A percentile compares a stretch with the other conserved stretches of the same genome.
These are phyloP conservation scores for Microdon myrmicae DNA, from an alignment of 2,888 invertebrate genomes.

Conservation along the genomic window DNA sequence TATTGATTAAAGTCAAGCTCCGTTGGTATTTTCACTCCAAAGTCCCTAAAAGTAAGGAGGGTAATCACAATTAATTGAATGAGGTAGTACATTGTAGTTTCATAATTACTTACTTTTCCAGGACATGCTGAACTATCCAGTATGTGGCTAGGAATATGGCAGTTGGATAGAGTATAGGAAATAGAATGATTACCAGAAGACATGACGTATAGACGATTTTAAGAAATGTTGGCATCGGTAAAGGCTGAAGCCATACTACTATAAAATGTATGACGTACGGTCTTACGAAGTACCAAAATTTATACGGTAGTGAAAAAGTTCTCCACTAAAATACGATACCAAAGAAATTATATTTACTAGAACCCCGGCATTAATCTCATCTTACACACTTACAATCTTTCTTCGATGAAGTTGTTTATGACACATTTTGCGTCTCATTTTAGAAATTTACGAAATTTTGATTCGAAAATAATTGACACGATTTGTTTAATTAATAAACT, in stretches of 20 bases:
- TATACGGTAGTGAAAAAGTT: slow-evolving; percentile 1
- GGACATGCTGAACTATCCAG: slow-evolving; percentile 29
- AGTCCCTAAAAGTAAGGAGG: slow-evolving; percentile 9
- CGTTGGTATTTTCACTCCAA: slow-evolving; percentile 6
- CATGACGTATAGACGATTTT: slow-evolving; percentile 19
- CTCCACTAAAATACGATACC: slow-evolving; percentile 17
- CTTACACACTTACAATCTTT: slow-evolving; percentile 22
- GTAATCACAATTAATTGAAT: neutral
- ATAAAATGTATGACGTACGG: slow-evolving; percentile 24
- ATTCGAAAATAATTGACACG: no score
- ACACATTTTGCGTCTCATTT: slow-evolving; percentile 32
- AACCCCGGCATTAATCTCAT: neutral
- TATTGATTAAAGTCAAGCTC: slow-evolving; percentile 14
- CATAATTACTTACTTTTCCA: slow-evolving; percentile 11
- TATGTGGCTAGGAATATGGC: slow-evolving; percentile 10
- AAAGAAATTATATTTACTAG: neutral
- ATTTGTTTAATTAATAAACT: no score
- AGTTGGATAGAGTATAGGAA: slow-evolving; percentile 31
- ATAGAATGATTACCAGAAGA: slow-evolving; percentile 16
- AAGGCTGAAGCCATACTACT: slow-evolving; percentile 23
- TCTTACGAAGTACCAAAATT: slow-evolving; percentile 29
- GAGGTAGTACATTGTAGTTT: no score
- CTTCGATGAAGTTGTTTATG: slow-evolving; percentile 35
- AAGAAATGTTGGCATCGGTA: slow-evolving; percentile 27
- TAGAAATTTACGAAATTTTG: no score